A percentile compares a stretch with the other conserved stretches of the same genome.
Conservation (phyloP, 2,113 vertebrate species). For the Psammodynastes pulverulentus region DNA sequence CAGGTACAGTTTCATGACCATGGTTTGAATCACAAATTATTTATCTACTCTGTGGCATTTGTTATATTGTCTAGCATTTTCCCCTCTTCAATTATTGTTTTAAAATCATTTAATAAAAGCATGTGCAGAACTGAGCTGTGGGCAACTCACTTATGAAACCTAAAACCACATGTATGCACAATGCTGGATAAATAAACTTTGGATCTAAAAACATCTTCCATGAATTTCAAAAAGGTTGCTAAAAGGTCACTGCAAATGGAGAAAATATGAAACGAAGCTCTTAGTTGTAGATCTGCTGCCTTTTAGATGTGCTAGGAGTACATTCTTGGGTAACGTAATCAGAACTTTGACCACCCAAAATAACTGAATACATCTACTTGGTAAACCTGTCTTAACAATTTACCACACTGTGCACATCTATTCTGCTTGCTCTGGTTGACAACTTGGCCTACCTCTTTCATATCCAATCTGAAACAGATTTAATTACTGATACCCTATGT, state of each 20-base stretch:
- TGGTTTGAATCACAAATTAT: constrained; percentile 28
- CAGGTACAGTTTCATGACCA: constrained; percentile 33
- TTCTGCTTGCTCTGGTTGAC: not conserved
- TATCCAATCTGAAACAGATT: not conserved
- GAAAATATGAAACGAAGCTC: not conserved
- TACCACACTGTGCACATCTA: not conserved
- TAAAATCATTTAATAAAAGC: constrained; percentile 9
- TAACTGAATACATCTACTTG: not conserved
- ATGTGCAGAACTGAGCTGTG: constrained; percentile 44
- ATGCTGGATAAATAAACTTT: constrained; percentile 36
- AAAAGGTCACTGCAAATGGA: constrained; percentile 37
- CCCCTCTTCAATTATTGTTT: constrained; percentile 29
- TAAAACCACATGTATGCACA: not conserved
- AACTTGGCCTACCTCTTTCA: not conserved
- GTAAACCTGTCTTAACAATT: not conserved
- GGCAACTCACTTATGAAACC: constrained; percentile 50
- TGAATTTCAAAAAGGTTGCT: constrained; percentile 44
- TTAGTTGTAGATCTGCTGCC: not conserved
- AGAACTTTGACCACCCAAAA: not conserved
- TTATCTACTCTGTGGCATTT: constrained; percentile 22
- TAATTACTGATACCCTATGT: not conserved
- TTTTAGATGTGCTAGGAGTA: not conserved
- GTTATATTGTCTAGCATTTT: not conserved
- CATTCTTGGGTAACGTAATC: not conserved
- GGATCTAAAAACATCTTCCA: constrained; percentile 20